These are phyloP conservation scores for Brachypalpus laphriformis DNA, from an alignment of 2,888 invertebrate species.

Conservation along the genomic window DNA sequence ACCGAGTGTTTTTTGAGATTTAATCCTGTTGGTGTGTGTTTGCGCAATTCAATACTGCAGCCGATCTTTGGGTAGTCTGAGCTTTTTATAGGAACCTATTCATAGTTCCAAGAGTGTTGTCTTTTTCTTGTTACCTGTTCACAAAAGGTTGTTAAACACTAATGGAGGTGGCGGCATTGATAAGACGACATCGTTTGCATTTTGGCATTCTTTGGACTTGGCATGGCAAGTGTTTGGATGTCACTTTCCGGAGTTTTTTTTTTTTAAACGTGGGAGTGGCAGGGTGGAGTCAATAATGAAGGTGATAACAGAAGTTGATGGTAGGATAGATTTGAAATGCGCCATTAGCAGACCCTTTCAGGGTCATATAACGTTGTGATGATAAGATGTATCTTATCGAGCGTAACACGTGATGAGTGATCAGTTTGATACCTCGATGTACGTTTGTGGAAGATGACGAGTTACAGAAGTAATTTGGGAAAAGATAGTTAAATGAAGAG, in stretches of 20 bases:
- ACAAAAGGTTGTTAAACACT: slow-evolving; percentile 55
- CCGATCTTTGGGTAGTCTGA: background rate
- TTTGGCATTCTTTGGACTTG: background rate
- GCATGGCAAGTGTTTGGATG: background rate
- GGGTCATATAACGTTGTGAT: background rate
- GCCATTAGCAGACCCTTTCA: background rate
- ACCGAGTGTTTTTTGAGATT: background rate
- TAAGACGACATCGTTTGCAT: slow-evolving; percentile 18
- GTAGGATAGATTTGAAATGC: background rate
- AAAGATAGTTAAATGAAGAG: too few species aligned
- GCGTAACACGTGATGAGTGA: background rate
- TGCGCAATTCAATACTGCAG: slow-evolving; percentile 16
- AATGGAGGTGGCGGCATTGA: slow-evolving; percentile 51
- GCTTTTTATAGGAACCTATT: slow-evolving; percentile 43
- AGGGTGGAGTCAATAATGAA: slow-evolving; percentile 8
- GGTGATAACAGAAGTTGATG: background rate
- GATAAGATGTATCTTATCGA: background rate
- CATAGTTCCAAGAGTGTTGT: background rate
- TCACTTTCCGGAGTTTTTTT: background rate
- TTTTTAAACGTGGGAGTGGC: slow-evolving; percentile 16
- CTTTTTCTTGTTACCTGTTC: background rate
- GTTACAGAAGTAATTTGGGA: too few species aligned
- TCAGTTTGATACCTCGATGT: background rate
- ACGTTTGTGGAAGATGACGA: background rate
- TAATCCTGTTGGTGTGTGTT: slow-evolving; percentile 1